A percentile compares a stretch with the other conserved stretches of the same genome.
These are phyloP conservation scores for Epizoanthus scotinus DNA, from an alignment of 92 coral and sea anemone genomes.

Conservation along the genomic window DNA sequence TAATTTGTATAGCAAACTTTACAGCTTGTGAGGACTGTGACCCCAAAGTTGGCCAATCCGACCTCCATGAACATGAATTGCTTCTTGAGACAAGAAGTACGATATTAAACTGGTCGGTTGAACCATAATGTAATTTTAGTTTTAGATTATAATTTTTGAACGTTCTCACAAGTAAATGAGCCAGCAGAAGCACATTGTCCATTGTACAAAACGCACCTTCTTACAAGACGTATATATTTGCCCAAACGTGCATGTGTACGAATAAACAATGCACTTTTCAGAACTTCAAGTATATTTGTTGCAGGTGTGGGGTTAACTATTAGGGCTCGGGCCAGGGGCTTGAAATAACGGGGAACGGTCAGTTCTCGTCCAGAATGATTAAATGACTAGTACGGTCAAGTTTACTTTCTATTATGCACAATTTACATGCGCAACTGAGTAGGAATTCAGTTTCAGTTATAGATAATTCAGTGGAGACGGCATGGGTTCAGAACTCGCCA, in stretches of 20 bases:
- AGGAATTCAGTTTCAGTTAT: no score
- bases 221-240: slow-evolving; percentile 87
- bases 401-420: no score
- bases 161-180: slow-evolving; percentile 75
- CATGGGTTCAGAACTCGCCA: no score
- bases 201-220: slow-evolving; percentile 98
- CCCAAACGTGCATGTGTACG: slow-evolving; percentile 84
- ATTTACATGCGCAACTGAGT: no score
- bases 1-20: slow-evolving; percentile 87
- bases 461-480: no score
- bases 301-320: no score
- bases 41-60: slow-evolving; percentile 1
- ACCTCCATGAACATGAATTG: slow-evolving; percentile 21
- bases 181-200: slow-evolving; percentile 49
- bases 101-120: slow-evolving; percentile 28
- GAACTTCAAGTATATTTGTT: slow-evolving; percentile 26
- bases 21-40: slow-evolving; percentile 33
- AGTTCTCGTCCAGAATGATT: no score
- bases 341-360: no score
- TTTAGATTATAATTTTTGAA: slow-evolving; percentile 90
- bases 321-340: no score
- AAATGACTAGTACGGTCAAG: no score
- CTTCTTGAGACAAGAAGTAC: slow-evolving; percentile 36
- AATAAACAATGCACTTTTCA: slow-evolving; percentile 97
- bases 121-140: slow-evolving; percentile 84